Conservation (phyloP, 2,797 vertebrate genomes). For the Florisuga fusca region DNA sequence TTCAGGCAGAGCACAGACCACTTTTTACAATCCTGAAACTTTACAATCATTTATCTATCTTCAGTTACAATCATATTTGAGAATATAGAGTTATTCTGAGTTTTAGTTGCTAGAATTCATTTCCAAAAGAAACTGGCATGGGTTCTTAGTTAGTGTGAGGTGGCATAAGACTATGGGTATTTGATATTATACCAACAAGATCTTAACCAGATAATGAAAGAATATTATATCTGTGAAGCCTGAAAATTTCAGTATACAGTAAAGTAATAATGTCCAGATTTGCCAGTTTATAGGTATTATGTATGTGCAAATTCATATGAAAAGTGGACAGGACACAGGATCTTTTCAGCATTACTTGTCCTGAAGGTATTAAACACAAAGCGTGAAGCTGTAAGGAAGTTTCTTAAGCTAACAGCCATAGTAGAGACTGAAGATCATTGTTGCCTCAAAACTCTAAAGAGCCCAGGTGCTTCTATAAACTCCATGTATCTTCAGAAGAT, state of each 20-base stretch:
- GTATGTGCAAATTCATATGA: neutral
- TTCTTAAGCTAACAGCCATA: neutral
- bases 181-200: neutral
- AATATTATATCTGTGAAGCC: neutral
- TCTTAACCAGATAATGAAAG: neutral
- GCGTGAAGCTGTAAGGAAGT: neutral
- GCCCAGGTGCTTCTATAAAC: neutral
- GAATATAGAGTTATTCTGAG: neutral
- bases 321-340: neutral
- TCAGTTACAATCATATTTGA: neutral
- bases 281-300: neutral
- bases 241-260: neutral
- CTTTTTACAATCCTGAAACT: neutral
- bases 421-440: neutral
- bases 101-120: neutral
- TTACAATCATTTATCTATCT: neutral
- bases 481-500: fast-evolving
- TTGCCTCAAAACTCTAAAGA: neutral
- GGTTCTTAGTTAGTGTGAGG: neutral
- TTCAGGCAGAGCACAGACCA: neutral
- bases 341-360: neutral
- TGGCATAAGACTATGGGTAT: neutral
- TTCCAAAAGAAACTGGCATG: neutral
- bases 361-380: neutral
- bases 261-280: neutral